Evolutionary conservation across 2,888 invertebrate species (phyloP).

Genomic region (Drosophila meridiana): DNA sequence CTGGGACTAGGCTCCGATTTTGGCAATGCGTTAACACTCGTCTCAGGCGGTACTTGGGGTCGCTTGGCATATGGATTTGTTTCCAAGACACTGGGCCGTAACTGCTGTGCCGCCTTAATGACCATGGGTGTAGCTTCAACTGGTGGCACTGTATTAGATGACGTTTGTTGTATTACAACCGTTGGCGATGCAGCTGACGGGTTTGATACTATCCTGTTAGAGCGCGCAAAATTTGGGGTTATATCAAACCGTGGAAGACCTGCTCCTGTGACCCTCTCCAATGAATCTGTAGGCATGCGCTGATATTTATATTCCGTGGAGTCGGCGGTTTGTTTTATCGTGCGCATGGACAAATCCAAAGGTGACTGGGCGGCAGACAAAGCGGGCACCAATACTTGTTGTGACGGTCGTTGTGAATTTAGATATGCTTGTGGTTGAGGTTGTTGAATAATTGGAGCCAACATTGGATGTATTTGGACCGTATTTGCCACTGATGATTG

Average conservation of each 20-base stretch:
- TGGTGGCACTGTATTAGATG: slow-evolving; percentile 17
- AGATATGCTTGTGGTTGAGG: neutral
- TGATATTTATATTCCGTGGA: slow-evolving; percentile 88
- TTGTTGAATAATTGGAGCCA: slow-evolving; percentile 16
- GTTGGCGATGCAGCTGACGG: slow-evolving; percentile 20
- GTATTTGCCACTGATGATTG: slow-evolving; percentile 10
- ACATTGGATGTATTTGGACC: neutral
- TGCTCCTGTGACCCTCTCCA: neutral
- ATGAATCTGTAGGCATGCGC: slow-evolving; percentile 41
- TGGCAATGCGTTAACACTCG: slow-evolving; percentile 62
- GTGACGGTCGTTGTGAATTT: neutral
- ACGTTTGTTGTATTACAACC: slow-evolving; percentile 59
- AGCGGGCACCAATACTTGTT: slow-evolving; percentile 11
- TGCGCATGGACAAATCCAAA: slow-evolving; percentile 94
- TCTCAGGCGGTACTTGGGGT: slow-evolving; percentile 68
- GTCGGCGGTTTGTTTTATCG: slow-evolving; percentile 94
- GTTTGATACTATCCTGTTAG: slow-evolving; percentile 14
- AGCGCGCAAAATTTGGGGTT: slow-evolving; percentile 88
- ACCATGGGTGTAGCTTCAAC: slow-evolving; percentile 39
- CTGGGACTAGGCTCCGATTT: slow-evolving; percentile 11
- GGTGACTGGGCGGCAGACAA: slow-evolving; percentile 86
- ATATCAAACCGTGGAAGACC: slow-evolving; percentile 92
- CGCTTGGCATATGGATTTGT: slow-evolving; percentile 79
- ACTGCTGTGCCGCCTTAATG: slow-evolving; percentile 72
- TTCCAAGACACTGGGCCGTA: slow-evolving; percentile 81